Percentiles rank a stretch among this genome's conserved stretches.
phyloP scores from a whole-genome alignment of 53 echinoderm and acorn worm genomes.

The Mesocentrotus franciscanus region DNA sequence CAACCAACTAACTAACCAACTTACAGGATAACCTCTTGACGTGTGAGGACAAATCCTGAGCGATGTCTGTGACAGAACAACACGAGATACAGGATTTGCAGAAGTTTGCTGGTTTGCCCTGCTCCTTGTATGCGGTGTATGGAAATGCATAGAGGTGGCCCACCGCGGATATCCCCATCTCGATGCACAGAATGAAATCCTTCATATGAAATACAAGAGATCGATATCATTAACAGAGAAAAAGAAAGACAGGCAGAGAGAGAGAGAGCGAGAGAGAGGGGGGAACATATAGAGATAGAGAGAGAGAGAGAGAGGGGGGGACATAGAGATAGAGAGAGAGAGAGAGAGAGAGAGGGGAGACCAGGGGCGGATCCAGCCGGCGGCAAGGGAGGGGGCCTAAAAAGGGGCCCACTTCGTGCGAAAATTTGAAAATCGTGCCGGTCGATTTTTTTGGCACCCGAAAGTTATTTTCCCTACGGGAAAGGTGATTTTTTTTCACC shows the following conservation, averaged over 20 bases:
- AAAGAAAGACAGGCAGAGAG: neutral
- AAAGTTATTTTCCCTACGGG: too few species aligned
- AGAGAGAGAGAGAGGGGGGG: too few species aligned
- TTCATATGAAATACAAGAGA: neutral
- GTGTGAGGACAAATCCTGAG: conserved; percentile 26
- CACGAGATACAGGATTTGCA: conserved; percentile 51
- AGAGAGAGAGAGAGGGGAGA: neutral
- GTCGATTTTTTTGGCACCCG: too few species aligned
- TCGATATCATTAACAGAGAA: too few species aligned
- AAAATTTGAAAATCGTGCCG: too few species aligned
- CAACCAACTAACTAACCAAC: neutral
- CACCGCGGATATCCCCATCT: conserved; percentile 69
- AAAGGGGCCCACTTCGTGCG: too few species aligned
- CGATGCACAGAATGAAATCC: conserved; percentile 67
- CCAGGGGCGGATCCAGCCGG: neutral
- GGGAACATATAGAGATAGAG: neutral
- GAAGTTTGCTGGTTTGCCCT: conserved; percentile 52
- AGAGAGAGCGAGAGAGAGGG: neutral
- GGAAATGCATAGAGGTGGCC: conserved; percentile 68
- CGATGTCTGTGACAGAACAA: conserved; percentile 54
- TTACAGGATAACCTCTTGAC: conserved; percentile 47
- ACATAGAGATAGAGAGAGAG: neutral
- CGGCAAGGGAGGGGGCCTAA: too few species aligned
- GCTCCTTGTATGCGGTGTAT: conserved; percentile 64
- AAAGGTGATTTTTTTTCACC: too few species aligned